Evolutionary conservation across 2,797 vertebrate genomes (phyloP).

Genomic region (Danio albolineatus): DNA sequence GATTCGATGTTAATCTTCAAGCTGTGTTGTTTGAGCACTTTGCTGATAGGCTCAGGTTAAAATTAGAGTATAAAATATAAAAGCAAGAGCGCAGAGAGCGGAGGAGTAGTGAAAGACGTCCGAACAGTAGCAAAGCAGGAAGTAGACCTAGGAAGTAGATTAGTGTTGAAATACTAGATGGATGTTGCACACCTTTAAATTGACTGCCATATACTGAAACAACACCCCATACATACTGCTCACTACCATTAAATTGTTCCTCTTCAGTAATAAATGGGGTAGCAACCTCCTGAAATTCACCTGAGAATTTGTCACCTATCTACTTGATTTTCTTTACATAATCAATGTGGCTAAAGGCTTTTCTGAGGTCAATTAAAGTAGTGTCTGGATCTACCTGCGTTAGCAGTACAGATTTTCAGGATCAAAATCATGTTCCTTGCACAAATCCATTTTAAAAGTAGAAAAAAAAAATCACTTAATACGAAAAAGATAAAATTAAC

Average conservation of each 20-base stretch:
- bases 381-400: background rate
- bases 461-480: background rate
- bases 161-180: background rate
- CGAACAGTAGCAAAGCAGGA: no score
- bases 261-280: background rate
- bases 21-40: no score
- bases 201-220: background rate
- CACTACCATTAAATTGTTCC: background rate
- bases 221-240: background rate
- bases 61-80: no score
- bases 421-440: background rate
- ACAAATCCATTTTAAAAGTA: background rate
- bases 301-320: conserved; percentile 5
- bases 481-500: background rate
- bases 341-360: background rate
- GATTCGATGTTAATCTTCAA: no score
- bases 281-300: background rate
- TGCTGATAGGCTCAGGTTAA: no score
- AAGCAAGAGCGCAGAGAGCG: no score
- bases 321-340: background rate
- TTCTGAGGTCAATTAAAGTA: background rate
- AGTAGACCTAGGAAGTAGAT: no score
- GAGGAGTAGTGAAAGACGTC: no score
- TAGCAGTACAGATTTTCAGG: background rate
- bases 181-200: background rate